Conservation (phyloP, 2,113 vertebrate species). For the Columbina picui region DNA sequence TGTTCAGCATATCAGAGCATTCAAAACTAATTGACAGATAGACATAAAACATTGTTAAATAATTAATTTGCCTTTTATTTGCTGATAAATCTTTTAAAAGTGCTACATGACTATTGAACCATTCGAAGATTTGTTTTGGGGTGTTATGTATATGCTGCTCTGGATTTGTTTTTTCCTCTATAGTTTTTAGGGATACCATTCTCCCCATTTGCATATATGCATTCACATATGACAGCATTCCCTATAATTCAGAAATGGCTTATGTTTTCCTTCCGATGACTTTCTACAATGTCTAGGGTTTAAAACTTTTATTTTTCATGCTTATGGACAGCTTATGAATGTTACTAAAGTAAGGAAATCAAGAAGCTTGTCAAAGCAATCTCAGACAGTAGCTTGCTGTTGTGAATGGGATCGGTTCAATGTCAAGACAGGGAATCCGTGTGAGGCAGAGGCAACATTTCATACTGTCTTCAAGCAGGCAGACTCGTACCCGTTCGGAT, state of each 20-base stretch:
- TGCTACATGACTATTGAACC: neutral
- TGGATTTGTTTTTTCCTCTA: neutral
- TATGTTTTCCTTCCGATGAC: neutral
- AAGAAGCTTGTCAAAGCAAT: neutral
- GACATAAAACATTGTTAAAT: neutral
- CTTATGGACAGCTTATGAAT: neutral
- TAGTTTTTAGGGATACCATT: neutral
- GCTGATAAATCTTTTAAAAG: neutral
- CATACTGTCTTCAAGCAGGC: neutral
- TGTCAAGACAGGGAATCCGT: neutral
- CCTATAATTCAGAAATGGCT: neutral
- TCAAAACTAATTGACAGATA: neutral
- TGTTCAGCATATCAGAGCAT: neutral
- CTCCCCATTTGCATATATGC: fast-evolving
- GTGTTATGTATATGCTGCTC: neutral
- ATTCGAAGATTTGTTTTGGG: neutral
- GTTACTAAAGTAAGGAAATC: neutral
- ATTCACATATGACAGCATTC: neutral
- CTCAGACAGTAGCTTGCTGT: neutral
- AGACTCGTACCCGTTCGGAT: neutral
- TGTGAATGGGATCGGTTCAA: neutral
- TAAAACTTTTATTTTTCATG: neutral
- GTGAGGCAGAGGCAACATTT: neutral
- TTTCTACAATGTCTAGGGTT: neutral
- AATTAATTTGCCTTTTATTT: neutral